Evolutionary conservation across 35 echinoderm and acorn worm species (phyloP).

Genomic region (Amphiura filiformis): DNA sequence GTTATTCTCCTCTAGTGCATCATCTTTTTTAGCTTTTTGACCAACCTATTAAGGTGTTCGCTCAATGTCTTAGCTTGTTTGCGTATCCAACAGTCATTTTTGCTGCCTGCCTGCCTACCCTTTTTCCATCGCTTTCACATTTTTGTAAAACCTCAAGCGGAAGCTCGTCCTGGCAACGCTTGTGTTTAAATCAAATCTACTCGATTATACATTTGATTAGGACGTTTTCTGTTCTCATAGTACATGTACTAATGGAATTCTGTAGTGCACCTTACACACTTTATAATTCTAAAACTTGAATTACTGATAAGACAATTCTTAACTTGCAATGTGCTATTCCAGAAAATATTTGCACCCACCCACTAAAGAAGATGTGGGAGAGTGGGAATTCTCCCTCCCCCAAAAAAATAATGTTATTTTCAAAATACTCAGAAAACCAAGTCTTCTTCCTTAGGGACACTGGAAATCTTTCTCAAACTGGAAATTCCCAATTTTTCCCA

Average conservation of each 20-base stretch:
- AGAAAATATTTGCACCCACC: no score
- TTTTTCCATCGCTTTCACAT: neutral
- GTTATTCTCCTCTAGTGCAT: neutral
- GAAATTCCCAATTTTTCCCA: no score
- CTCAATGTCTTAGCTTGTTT: neutral
- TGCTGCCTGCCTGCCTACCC: neutral
- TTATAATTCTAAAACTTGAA: neutral
- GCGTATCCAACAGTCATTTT: neutral
- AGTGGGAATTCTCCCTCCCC: no score
- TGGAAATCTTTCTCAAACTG: no score
- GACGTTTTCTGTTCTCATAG: neutral
- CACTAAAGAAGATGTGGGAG: no score
- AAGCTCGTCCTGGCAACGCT: neutral
- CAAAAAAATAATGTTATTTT: no score
- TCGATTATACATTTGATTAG: neutral
- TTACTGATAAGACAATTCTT: neutral
- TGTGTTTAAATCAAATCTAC: neutral
- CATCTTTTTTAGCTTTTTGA: conserved; percentile 1
- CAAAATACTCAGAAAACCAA: no score
- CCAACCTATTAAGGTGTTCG: conserved; percentile 12
- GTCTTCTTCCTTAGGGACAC: no score
- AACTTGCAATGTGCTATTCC: no score
- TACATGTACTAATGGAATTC: neutral
- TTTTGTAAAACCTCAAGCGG: neutral
- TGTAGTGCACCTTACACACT: no score